These are phyloP conservation scores for Eupithecia insigniata DNA, from an alignment of 2,888 invertebrate species.

Conservation along the genomic window DNA sequence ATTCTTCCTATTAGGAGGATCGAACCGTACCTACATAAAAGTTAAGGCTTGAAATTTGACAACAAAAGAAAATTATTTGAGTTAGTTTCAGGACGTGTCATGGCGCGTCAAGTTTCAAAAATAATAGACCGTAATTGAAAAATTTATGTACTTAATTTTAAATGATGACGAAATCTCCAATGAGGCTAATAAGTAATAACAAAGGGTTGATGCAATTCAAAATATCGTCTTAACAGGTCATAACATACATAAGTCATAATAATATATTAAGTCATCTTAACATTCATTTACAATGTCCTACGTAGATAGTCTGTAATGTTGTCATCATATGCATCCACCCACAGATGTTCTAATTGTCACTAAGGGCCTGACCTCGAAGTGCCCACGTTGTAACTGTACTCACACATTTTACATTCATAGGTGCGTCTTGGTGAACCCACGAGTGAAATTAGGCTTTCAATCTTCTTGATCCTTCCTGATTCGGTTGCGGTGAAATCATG, in stretches of 20 bases:
- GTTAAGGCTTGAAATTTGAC: background rate
- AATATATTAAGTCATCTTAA: too few species aligned
- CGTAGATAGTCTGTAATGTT: conserved; percentile 58
- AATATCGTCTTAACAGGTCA: background rate
- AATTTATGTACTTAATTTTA: background rate
- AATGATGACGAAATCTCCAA: background rate
- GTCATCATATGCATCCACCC: conserved; percentile 58
- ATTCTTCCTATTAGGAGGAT: conserved; percentile 1
- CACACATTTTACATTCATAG: conserved; percentile 46
- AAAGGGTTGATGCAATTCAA: background rate
- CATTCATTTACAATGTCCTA: conserved; percentile 42
- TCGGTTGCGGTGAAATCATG: conserved; percentile 37
- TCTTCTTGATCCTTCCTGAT: conserved; percentile 39
- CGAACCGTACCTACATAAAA: background rate
- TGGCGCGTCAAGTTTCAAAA: background rate
- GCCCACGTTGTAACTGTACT: conserved; percentile 77
- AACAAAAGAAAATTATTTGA: background rate
- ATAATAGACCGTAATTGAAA: background rate
- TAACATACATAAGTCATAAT: background rate
- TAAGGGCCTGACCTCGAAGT: conserved; percentile 43
- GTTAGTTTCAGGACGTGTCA: background rate
- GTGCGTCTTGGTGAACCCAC: conserved; percentile 33
- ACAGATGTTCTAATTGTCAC: conserved; percentile 37
- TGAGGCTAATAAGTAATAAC: background rate
- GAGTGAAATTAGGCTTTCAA: conserved; percentile 40